A percentile compares a stretch with the other conserved stretches of the same genome.
phyloP scores from a whole-genome alignment of 1,140 invertebrate species.

The Thrips palmi region DNA sequence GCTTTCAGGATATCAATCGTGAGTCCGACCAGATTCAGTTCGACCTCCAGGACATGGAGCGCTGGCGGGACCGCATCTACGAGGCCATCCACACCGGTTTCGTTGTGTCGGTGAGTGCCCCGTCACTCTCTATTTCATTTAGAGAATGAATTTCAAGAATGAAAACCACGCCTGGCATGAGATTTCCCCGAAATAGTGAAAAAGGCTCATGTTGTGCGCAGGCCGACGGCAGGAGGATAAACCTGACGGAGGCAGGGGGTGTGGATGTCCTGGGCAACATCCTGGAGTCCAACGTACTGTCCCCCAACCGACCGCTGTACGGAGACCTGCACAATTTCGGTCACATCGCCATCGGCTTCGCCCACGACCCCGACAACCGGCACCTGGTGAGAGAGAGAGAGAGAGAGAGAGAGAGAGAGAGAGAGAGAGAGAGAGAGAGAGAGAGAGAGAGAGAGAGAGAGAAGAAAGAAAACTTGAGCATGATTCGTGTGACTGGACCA shows the following conservation, averaged over 20 bases:
- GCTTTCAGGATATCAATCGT: slow-evolving; percentile 38
- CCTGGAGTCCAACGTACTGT: slow-evolving; percentile 50
- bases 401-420: too few relatives aligned
- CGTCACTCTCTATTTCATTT: neutral
- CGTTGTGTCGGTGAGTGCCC: slow-evolving; percentile 22
- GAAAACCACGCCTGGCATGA: neutral
- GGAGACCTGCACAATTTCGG: slow-evolving; percentile 58
- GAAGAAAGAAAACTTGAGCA: too few relatives aligned
- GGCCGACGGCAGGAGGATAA: too few relatives aligned
- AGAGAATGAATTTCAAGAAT: neutral
- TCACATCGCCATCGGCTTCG: slow-evolving; percentile 40
- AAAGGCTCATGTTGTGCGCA: too few relatives aligned
- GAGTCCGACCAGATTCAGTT: slow-evolving; percentile 39
- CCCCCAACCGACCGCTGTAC: slow-evolving; percentile 45
- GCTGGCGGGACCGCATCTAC: slow-evolving; percentile 47
- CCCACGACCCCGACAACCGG: slow-evolving; percentile 52
- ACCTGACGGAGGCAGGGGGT: slow-evolving; percentile 42
- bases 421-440: too few relatives aligned
- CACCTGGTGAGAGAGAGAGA: slow-evolving; percentile 43
- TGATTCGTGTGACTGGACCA: too few relatives aligned
- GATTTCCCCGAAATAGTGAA: too few relatives aligned
- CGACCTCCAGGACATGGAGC: slow-evolving; percentile 44
- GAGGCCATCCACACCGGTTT: slow-evolving; percentile 51
- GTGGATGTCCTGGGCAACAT: slow-evolving; percentile 67
- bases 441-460: too few relatives aligned